Evolutionary conservation across 2,888 invertebrate genomes (phyloP), one percentile per base, ranked within the genome.

Genomic region (Lasioglossum vierecki): DNA sequence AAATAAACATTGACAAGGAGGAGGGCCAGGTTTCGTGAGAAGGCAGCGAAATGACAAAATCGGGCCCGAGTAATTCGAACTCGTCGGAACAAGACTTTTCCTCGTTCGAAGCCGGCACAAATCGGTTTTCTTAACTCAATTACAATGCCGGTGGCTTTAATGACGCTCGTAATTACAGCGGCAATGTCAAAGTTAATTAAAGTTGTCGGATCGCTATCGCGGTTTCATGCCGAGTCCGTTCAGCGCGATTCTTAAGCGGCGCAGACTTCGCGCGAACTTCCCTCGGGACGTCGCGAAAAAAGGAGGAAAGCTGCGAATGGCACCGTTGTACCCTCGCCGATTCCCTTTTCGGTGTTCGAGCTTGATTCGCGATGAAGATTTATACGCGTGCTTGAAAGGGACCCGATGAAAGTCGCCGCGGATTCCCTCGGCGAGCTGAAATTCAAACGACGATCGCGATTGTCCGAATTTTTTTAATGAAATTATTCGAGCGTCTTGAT

Each of bases 121-220:
- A 91, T 91, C 91, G 91, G 86, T 91, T 91, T 91, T 88, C 91
- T 88, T 91, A 91, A 91, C 91, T 91, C 91, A 91, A 91, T 91
- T 91, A 91, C 89, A 89, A 91, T 91, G 87, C 88, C 85, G 88
- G 80, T 73, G 86, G 82, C 84, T 91, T 88, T 91, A 91, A 91
- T 89, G 89, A 89, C 88, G 88, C 87, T 78, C 86, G 85, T 87
- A 91, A 91, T 91, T 91, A 88, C 88, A 83, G 73, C 88, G 89
- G 91, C 91, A 91, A 91, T 91, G 91, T 91, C 91, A 91, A 91
- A 91, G 91, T 91, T 91, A 91, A 91, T 91, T 91, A 91, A 91
- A 91, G 86, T 91, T 91, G 91, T 88, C 88, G 91, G 91, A 91
- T 91, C 88, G 87, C 91, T 91, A 91, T 91, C 91, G 89, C 76